These are phyloP conservation scores for Polydesmus complanatus DNA, from an alignment of 2,888 invertebrate species.

Conservation along the genomic window DNA sequence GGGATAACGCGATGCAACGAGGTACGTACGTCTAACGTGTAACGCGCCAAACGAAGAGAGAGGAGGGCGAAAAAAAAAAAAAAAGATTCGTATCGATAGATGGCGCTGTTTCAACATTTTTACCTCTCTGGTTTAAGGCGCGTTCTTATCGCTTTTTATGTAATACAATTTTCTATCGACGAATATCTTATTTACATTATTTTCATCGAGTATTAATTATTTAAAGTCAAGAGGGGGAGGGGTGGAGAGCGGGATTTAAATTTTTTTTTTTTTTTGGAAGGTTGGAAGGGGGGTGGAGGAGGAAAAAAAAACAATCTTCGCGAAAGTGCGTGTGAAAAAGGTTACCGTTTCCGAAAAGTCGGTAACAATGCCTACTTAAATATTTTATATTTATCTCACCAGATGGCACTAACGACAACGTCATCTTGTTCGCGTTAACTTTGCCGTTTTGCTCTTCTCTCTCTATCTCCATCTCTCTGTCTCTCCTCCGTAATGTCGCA, in stretches of 20 bases:
- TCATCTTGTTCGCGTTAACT: not conserved
- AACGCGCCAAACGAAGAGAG: too few species aligned
- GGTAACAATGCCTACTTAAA: not conserved
- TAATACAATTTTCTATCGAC: not conserved
- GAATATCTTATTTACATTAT: not conserved
- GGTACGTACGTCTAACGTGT: too few species aligned
- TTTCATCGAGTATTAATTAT: not conserved
- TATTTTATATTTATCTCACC: not conserved
- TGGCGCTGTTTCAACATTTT: not conserved
- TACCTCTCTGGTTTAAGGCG: not conserved
- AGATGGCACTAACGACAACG: not conserved
- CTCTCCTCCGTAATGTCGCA: not conserved
- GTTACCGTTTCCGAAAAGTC: too few species aligned
- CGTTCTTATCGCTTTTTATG: not conserved
- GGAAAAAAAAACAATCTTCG: too few species aligned
- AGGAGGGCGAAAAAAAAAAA: too few species aligned
- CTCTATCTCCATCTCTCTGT: not conserved
- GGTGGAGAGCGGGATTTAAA: too few species aligned
- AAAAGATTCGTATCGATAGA: not conserved
- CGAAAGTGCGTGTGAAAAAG: too few species aligned
- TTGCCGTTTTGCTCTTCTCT: not conserved
- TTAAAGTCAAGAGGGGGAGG: too few species aligned
- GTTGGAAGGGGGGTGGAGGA: too few species aligned
- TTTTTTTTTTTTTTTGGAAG: too few species aligned
- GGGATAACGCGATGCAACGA: too few species aligned